Base-by-base conservation (phyloP, 2,113 vertebrate species). In the Chlorodrepanis virens region DNA sequence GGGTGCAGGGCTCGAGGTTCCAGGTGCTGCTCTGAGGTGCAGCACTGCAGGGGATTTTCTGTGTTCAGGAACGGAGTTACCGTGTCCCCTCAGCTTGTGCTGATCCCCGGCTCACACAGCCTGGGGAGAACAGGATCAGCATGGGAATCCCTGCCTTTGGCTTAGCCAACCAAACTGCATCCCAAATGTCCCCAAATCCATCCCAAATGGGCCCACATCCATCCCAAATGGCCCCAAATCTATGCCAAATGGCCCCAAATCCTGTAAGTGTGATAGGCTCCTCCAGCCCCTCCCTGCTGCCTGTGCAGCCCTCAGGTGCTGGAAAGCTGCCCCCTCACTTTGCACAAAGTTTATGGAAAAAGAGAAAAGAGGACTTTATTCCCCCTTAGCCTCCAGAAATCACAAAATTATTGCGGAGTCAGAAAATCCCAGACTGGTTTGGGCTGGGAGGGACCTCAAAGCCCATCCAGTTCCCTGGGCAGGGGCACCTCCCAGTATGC, bases 31-130 rank as follows among this genome's bases (percentile, higher is more conserved):
- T 21, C 56, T 11, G 39, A 47, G 72, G 10, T 40, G 75, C 75
- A 35, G 31, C 63, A 42, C 17, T 45, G 23, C 0, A 33, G 22
- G 40, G 44, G 12, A 6, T 31, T 72, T 28, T 15, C 42, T 25
- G 4, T 12, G 2, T 4, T 77, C 21, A 14, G 5, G 29, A 40
- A 5, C 7, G 28, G 57, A 11, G 27, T 57, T 47, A 1, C 2
- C 4, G 22, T 14, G 40, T 65, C 33, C 22, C 40, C 31, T 53
- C 3, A 0, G 23, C 24, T 78, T 21, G 44, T 6, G 77, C 56
- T 12, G 10, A 7, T 27, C 75, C 54, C 37, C 20, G 14, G 35
- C 28, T 49, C 37, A 15, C 15, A 24, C 39, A 11, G 57, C 5
- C 2, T 2, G 33, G 27, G 18, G 4, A 14, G 31, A 11, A 49